Conservation (phyloP, 1,140 invertebrate genomes). For the Cataglyphis hispanica region DNA sequence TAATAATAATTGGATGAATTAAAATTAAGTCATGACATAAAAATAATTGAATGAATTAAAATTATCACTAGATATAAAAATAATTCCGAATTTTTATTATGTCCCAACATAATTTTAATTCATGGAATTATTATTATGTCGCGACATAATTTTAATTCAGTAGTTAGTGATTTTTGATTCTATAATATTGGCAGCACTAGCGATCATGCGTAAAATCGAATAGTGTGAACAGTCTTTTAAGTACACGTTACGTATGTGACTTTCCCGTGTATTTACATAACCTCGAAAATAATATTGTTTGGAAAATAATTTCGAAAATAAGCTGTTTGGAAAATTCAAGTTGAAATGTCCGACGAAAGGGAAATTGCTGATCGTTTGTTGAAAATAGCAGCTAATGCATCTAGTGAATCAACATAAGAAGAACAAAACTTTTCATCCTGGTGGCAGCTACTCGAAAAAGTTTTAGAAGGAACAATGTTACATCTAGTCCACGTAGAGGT, state of each 20-base stretch:
- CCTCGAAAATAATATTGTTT: neutral
- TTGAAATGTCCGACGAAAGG: slow-evolving; percentile 1
- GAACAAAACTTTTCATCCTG: neutral
- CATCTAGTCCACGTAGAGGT: neutral
- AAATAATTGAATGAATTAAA: no score
- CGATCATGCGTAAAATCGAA: no score
- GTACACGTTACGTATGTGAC: no score
- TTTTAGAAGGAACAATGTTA: neutral
- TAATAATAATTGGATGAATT: neutral
- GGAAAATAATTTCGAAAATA: neutral
- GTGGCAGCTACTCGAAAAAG: neutral
- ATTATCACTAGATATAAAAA: no score
- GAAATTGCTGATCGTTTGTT: neutral
- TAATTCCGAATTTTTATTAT: no score
- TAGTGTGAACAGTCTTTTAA: no score
- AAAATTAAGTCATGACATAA: no score
- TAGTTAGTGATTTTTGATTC: no score
- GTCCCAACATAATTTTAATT: no score
- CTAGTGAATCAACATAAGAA: neutral
- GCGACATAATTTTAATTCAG: neutral
- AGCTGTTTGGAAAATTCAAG: neutral
- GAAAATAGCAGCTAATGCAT: neutral
- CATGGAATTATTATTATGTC: no score
- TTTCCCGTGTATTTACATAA: no score
- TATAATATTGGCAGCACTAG: no score